Evolutionary conservation across 2,888 invertebrate species (phyloP).

Genomic region (Epinotia brunnichana): DNA sequence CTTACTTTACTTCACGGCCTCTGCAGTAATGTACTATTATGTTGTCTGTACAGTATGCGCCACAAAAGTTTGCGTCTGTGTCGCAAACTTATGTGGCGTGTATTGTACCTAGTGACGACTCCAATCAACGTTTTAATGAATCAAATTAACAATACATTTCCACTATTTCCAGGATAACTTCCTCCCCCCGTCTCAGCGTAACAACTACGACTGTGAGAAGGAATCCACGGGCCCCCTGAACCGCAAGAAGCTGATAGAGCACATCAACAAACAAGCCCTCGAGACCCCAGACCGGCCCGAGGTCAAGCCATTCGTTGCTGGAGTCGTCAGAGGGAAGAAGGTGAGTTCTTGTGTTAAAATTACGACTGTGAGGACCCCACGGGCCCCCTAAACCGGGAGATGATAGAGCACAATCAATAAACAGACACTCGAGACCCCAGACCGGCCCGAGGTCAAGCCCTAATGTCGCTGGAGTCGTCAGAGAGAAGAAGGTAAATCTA

Average conservation of each 20-base stretch:
- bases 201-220: conserved; percentile 98
- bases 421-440: conserved; percentile 98
- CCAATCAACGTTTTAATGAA: not conserved
- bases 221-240: conserved; percentile 97
- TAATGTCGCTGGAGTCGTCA: conserved; percentile 94
- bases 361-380: conserved; percentile 96
- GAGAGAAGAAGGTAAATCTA: conserved; percentile 92
- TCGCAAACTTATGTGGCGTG: too few relatives aligned
- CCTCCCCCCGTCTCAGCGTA: conserved; percentile 97
- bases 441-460: conserved; percentile 97
- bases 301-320: conserved; percentile 95
- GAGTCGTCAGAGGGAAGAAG: conserved; percentile 95
- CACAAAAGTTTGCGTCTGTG: too few relatives aligned
- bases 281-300: conserved; percentile 99
- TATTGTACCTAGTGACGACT: not conserved
- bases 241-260: conserved; percentile 96
- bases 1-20: too few relatives aligned
- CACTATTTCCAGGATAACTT: conserved; percentile 92
- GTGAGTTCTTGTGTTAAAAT: conserved; percentile 65
- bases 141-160: conserved; percentile 1
- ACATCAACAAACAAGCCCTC: conserved; percentile 98
- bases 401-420: conserved; percentile 98
- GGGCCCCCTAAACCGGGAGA: conserved; percentile 96
- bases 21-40: too few relatives aligned
- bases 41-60: too few relatives aligned